Evolutionary conservation across 2,888 invertebrate species (phyloP).

Genomic region (Nymphalis polychloros): DNA sequence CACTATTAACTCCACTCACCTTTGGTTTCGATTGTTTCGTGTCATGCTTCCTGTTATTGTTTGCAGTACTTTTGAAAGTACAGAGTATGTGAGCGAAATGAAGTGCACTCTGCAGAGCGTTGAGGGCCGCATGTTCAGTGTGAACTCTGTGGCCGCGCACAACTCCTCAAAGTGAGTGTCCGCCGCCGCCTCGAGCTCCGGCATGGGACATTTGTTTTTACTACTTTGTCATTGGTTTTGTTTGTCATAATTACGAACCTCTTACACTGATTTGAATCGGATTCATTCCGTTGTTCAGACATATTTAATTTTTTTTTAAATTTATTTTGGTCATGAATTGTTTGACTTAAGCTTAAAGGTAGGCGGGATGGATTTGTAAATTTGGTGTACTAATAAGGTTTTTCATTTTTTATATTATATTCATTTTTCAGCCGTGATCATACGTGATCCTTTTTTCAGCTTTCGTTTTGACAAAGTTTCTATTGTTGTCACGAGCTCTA

Average conservation of each 20-base stretch:
- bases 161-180: slow-evolving; percentile 75
- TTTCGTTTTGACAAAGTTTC: no score
- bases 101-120: slow-evolving; percentile 76
- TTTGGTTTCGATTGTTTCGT: slow-evolving; percentile 38
- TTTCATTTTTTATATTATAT: no score
- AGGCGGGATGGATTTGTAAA: no score
- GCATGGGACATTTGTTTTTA: background rate
- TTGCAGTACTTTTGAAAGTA: slow-evolving; percentile 81
- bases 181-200: background rate
- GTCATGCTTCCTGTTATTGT: slow-evolving; percentile 72
- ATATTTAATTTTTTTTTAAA: background rate
- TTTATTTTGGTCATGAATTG: no score
- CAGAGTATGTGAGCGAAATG: slow-evolving; percentile 76
- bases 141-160: slow-evolving; percentile 72
- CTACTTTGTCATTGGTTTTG: background rate
- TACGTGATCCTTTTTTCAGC: no score
- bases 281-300: background rate
- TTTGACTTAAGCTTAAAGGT: no score
- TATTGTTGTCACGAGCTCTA: no score
- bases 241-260: background rate
- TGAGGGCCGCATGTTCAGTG: slow-evolving; percentile 77
- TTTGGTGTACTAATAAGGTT: no score
- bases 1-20: slow-evolving; percentile 16
- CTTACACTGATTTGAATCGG: background rate
- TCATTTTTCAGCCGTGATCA: no score